Evolutionary conservation across 2,797 vertebrate species (phyloP).

Genomic region (Peromyscus aztecus): DNA sequence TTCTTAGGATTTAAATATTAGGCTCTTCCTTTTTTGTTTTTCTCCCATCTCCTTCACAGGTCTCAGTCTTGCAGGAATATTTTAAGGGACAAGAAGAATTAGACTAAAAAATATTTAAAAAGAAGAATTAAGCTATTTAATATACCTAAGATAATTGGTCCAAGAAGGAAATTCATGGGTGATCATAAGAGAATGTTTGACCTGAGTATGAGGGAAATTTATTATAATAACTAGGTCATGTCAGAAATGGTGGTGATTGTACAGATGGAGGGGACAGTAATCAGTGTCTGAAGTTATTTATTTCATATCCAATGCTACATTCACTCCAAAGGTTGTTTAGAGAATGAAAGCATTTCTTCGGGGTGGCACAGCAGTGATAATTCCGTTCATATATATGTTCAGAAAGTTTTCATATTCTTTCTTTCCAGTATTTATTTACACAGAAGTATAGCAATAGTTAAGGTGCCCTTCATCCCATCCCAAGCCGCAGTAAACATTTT

Average conservation of each 20-base stretch:
- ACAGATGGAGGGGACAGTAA: neutral
- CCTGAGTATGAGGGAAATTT: neutral
- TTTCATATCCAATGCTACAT: neutral
- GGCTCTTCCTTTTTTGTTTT: neutral
- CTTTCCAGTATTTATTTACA: neutral
- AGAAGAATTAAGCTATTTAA: neutral
- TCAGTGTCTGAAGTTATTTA: neutral
- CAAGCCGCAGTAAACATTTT: neutral
- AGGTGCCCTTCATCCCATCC: neutral
- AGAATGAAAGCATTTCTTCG: neutral
- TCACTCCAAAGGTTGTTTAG: constrained; percentile 6
- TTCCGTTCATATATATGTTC: neutral
- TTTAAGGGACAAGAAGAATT: neutral
- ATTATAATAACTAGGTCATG: neutral
- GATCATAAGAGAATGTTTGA: neutral
- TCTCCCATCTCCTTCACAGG: neutral
- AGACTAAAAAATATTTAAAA: neutral
- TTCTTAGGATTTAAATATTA: constrained; percentile 19
- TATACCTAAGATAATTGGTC: neutral
- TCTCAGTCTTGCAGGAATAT: neutral
- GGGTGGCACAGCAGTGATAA: neutral
- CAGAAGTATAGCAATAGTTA: neutral
- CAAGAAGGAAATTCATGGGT: neutral
- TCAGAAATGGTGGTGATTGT: neutral
- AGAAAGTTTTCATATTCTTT: neutral